Evolutionary conservation across 2,797 vertebrate species (phyloP).

Genomic region (Lates japonicus): DNA sequence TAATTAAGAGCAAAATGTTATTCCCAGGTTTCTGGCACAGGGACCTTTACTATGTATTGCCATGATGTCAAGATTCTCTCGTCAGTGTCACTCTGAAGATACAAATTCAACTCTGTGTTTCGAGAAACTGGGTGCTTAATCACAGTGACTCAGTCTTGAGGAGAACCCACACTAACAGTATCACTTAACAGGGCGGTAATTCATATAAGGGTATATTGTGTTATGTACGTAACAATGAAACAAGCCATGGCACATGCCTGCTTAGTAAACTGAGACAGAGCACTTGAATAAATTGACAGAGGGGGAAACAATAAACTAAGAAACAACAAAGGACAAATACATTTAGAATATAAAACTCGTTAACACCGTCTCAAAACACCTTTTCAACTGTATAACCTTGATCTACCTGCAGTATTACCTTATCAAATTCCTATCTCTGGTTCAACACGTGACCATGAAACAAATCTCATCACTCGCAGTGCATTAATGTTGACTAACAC

Average conservation of each 20-base stretch:
- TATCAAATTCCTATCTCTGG: not conserved
- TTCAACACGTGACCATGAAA: constrained; percentile 9
- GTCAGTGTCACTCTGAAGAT: not conserved
- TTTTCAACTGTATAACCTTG: constrained; percentile 12
- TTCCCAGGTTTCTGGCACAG: not conserved
- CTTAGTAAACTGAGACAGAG: not conserved
- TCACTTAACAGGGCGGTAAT: not conserved
- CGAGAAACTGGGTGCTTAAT: not conserved
- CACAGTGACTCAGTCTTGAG: not conserved
- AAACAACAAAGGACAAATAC: not conserved
- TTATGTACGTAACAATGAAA: not conserved
- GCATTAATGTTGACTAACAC: constrained; percentile 46
- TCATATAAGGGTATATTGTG: not conserved
- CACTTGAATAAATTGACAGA: not conserved
- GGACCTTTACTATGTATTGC: too few species aligned
- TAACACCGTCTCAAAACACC: not conserved
- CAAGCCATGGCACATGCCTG: not conserved
- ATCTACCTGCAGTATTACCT: not conserved
- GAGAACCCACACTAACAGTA: not conserved
- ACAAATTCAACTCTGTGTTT: not conserved
- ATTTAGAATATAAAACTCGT: not conserved
- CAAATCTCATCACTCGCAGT: constrained; percentile 19
- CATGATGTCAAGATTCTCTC: not conserved
- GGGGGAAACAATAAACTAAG: not conserved
- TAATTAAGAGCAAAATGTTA: not conserved